phyloP scores from a whole-genome alignment of 2,113 vertebrate genomes.

The Lagopus leucura region DNA sequence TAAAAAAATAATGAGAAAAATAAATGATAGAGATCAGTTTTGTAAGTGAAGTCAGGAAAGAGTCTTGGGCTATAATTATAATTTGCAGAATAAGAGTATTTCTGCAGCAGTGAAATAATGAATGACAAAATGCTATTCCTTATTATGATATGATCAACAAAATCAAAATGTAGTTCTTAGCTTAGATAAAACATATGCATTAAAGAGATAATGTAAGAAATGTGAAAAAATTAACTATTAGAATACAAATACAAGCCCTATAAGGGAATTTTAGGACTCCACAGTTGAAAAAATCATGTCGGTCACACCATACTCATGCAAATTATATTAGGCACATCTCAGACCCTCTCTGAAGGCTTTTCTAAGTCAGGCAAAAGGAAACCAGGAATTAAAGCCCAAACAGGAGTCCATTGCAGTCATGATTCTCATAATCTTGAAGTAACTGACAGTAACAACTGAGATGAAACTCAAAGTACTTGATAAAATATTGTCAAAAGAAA shows the following conservation, averaged over 20 bases:
- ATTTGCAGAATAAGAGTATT: not conserved
- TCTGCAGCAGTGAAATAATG: not conserved
- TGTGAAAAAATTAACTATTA: fast-evolving
- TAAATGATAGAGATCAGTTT: not conserved
- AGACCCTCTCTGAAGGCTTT: not conserved
- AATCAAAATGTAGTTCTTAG: not conserved
- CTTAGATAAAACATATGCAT: not conserved
- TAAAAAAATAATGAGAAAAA: not conserved
- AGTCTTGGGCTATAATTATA: not conserved
- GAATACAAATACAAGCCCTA: not conserved
- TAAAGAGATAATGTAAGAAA: not conserved
- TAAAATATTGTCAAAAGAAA: not conserved
- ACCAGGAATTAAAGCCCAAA: not conserved
- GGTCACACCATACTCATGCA: not conserved
- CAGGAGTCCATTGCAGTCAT: not conserved
- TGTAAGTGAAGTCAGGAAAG: not conserved
- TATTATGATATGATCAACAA: not conserved
- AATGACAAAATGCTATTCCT: not conserved
- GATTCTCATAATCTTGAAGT: not conserved
- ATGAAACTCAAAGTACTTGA: not conserved
- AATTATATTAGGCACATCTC: not conserved
- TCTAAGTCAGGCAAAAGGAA: not conserved
- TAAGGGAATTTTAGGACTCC: not conserved
- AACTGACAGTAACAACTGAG: not conserved
- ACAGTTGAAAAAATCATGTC: not conserved